Conservation (phyloP, 2,888 invertebrate species). For the Coenonympha glycerion region DNA sequence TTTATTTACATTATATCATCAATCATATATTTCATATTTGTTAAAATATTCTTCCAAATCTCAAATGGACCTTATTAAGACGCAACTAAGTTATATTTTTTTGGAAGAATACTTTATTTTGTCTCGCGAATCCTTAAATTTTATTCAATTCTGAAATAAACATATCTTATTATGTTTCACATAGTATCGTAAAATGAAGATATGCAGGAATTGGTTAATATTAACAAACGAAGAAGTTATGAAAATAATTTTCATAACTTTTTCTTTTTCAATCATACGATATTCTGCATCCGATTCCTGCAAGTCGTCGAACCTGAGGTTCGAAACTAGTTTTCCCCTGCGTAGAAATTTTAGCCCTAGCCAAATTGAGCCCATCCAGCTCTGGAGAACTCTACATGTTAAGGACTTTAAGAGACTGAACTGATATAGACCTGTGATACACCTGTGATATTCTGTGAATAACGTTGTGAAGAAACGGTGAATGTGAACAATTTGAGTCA, state of each 20-base stretch:
- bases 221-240: no score
- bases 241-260: not conserved
- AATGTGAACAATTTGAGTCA: slow-evolving; percentile 28
- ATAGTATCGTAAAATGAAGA: no score
- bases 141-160: not conserved
- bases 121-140: not conserved
- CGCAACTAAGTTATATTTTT: no score
- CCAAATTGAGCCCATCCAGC: slow-evolving; percentile 13
- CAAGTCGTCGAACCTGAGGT: no score
- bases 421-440: slow-evolving; percentile 42
- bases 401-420: slow-evolving; percentile 26
- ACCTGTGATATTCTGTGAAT: slow-evolving; percentile 39
- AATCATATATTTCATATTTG: not conserved
- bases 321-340: not conserved
- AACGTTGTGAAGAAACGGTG: slow-evolving; percentile 46
- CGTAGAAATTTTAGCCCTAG: not conserved
- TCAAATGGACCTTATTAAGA: no score
- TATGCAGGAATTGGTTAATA: no score
- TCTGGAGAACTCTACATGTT: slow-evolving; percentile 19
- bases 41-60: slow-evolving; percentile 3
- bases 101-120: slow-evolving; percentile 2
- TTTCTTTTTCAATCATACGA: no score
- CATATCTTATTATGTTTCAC: no score
- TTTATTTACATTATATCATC: not conserved
- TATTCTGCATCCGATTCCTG: no score